Conservation (phyloP, 2,797 vertebrate genomes). For the Sciurus carolinensis region DNA sequence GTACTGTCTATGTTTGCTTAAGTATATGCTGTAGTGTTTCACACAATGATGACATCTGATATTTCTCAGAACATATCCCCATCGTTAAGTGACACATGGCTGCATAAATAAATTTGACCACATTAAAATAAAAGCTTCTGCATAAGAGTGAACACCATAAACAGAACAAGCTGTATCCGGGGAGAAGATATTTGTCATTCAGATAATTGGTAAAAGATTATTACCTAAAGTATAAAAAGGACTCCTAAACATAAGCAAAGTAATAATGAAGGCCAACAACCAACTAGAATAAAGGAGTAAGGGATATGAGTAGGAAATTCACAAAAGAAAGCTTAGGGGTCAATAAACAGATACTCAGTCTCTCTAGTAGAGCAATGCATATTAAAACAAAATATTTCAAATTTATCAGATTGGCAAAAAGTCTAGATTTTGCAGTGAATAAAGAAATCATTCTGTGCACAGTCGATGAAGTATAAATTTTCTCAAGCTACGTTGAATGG, state of each 20-base stretch:
- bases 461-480: neutral
- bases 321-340: constrained; percentile 10
- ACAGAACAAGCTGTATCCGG: neutral
- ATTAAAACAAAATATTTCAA: constrained; percentile 46
- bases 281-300: neutral
- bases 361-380: neutral
- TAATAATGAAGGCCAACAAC: neutral
- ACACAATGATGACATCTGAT: neutral
- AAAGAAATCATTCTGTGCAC: neutral
- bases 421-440: neutral
- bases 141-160: neutral
- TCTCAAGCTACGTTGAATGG: neutral
- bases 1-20: neutral
- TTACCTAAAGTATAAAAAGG: neutral
- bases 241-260: neutral
- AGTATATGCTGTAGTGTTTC: neutral
- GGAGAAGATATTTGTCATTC: constrained; percentile 13
- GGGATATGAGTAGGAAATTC: neutral
- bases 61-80: too few species aligned
- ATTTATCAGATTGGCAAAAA: neutral
- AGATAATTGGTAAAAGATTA: constrained; percentile 32
- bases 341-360: neutral
- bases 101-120: neutral
- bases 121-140: constrained; percentile 36
- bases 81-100: neutral